Evolutionary conservation across 2,888 invertebrate species (phyloP).

Genomic region (Gibbula magus): DNA sequence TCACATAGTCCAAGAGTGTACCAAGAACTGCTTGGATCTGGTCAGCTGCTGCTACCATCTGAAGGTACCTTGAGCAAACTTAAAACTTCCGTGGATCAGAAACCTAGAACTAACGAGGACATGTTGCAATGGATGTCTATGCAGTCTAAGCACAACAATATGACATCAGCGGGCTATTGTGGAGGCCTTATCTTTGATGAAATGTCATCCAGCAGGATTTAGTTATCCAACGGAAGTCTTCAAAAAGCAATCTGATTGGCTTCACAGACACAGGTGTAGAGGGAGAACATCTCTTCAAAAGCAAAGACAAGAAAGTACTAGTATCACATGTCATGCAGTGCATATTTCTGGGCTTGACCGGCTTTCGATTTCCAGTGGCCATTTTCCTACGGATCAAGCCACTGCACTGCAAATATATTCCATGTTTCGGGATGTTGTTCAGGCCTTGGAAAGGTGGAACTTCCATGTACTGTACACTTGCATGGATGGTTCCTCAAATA

Average conservation of each 20-base stretch:
- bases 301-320: neutral
- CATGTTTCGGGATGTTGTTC: slow-evolving; percentile 22
- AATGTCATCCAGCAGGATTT: neutral
- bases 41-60: neutral
- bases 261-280: neutral
- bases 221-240: neutral
- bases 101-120: neutral
- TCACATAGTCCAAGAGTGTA: neutral
- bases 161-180: neutral
- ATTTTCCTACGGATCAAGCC: neutral
- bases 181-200: neutral
- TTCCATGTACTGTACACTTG: neutral
- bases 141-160: neutral
- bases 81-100: slow-evolving; percentile 9
- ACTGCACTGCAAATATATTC: neutral
- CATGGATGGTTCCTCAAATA: slow-evolving; percentile 7
- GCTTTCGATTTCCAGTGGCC: slow-evolving; percentile 4
- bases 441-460: neutral
- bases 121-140: slow-evolving; percentile 15
- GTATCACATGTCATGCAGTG: neutral
- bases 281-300: neutral
- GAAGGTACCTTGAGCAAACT: neutral
- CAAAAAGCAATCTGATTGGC: neutral
- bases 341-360: neutral
- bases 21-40: neutral